Conservation (phyloP, 2,888 invertebrate species). For the Hyles lineata region DNA sequence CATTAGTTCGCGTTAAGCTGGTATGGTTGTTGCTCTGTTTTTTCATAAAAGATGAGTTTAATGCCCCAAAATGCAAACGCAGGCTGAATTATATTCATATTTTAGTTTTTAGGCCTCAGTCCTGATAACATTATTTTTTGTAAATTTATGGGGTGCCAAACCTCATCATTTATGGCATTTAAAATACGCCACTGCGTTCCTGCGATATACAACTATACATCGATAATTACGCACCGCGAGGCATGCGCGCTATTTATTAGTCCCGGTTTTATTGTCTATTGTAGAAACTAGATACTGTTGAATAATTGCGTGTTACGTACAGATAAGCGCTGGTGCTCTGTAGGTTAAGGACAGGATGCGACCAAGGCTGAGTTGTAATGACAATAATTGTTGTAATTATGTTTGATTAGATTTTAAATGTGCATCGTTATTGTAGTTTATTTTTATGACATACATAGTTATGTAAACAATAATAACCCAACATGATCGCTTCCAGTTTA, state of each 20-base stretch:
- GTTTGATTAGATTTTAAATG: background rate
- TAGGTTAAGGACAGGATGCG: background rate
- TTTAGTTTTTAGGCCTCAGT: too few species aligned
- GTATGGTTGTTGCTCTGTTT: too few species aligned
- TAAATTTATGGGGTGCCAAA: too few species aligned
- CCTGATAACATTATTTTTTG: too few species aligned
- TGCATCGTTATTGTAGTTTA: background rate
- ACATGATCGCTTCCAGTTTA: too few species aligned
- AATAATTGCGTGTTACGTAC: background rate
- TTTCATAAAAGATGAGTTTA: too few species aligned
- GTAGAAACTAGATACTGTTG: background rate
- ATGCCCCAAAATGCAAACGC: too few species aligned
- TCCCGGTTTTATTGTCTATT: background rate
- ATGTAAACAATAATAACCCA: background rate
- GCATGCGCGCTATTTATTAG: slow-evolving; percentile 1
- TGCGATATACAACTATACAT: too few species aligned
- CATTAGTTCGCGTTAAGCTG: too few species aligned
- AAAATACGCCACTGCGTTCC: too few species aligned
- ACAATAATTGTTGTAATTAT: background rate
- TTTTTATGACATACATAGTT: background rate
- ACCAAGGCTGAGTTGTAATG: background rate
- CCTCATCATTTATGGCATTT: too few species aligned
- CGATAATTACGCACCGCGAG: slow-evolving; percentile 4
- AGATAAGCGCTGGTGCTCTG: background rate
- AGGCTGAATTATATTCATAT: too few species aligned